A percentile compares a stretch with the other conserved stretches of the same genome.
phyloP scores from a whole-genome alignment of 2,797 vertebrate species.

The Menidia menidia region DNA sequence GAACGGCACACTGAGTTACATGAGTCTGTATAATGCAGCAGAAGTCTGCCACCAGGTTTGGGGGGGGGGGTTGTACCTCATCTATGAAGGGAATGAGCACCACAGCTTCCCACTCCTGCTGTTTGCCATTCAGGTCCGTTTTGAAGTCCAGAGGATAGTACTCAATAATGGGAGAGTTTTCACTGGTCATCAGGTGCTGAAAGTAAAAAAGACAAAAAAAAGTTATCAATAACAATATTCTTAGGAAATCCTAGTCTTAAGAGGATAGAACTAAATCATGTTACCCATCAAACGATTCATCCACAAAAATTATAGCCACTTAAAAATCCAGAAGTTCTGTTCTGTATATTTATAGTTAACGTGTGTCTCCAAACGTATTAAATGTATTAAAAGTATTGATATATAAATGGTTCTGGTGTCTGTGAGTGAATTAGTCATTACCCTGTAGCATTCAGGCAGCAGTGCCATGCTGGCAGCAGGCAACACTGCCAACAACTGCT shows the following conservation, averaged over 20 bases:
- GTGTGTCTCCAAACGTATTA: too few species aligned
- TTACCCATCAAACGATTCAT: background rate
- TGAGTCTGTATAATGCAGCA: background rate
- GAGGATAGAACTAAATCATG: background rate
- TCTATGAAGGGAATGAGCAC: constrained; percentile 98
- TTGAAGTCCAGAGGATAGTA: constrained; percentile 97
- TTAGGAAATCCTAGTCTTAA: background rate
- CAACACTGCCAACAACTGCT: constrained; percentile 95
- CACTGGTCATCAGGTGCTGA: constrained; percentile 93
- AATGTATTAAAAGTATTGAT: background rate
- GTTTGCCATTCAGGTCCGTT: constrained; percentile 98
- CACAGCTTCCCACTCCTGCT: constrained; percentile 99
- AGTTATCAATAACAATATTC: background rate
- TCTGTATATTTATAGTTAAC: background rate
- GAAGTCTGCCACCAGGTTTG: too few species aligned
- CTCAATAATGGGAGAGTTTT: constrained; percentile 91
- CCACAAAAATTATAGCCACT: background rate
- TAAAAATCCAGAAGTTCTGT: background rate
- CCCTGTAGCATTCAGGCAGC: constrained; percentile 92
- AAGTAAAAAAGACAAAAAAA: background rate
- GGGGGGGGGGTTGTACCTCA: constrained; percentile 82
- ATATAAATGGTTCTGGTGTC: background rate
- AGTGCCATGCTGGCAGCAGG: constrained; percentile 95
- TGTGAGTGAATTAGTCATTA: constrained; percentile 54
- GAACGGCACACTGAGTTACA: background rate